Evolutionary conservation across 2,888 invertebrate species (phyloP).

Genomic region (Himalopsyche tibetana): DNA sequence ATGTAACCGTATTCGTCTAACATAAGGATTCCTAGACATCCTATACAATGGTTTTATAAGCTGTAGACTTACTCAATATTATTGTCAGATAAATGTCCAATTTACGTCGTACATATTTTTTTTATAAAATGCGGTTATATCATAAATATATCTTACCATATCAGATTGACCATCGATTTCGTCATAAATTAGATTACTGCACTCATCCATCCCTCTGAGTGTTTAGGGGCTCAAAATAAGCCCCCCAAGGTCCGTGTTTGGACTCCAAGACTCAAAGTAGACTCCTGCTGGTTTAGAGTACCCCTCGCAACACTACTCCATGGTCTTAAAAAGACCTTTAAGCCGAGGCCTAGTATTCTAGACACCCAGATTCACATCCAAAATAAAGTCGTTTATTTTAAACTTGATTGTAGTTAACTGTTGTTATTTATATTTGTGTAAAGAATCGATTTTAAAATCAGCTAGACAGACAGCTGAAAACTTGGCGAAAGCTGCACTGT

Average conservation of each 20-base stretch:
- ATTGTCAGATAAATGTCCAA: no score
- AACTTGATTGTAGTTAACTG: not conserved
- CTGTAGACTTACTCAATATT: no score
- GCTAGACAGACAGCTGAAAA: not conserved
- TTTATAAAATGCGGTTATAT: no score
- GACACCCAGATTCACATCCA: constrained; percentile 5
- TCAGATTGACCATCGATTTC: constrained; percentile 77
- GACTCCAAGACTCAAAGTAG: not conserved
- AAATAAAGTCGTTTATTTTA: not conserved
- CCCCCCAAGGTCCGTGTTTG: constrained; percentile 10
- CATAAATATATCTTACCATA: constrained; percentile 72
- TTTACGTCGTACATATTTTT: no score
- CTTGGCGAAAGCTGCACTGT: constrained; percentile 33
- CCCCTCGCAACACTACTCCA: constrained; percentile 32
- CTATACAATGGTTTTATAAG: no score
- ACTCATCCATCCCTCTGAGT: constrained; percentile 74
- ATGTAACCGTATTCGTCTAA: no score
- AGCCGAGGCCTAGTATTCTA: constrained; percentile 32
- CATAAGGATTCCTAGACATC: no score
- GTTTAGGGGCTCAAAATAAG: constrained; percentile 39
- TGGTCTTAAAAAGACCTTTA: not conserved
- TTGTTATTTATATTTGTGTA: not conserved
- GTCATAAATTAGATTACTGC: constrained; percentile 76
- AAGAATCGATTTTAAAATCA: not conserved
- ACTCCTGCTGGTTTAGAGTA: constrained; percentile 27